Evolutionary conservation across 2,797 vertebrate genomes (phyloP), one percentile per base, ranked within the genome.

Genomic region (Crenichthys baileyi): DNA sequence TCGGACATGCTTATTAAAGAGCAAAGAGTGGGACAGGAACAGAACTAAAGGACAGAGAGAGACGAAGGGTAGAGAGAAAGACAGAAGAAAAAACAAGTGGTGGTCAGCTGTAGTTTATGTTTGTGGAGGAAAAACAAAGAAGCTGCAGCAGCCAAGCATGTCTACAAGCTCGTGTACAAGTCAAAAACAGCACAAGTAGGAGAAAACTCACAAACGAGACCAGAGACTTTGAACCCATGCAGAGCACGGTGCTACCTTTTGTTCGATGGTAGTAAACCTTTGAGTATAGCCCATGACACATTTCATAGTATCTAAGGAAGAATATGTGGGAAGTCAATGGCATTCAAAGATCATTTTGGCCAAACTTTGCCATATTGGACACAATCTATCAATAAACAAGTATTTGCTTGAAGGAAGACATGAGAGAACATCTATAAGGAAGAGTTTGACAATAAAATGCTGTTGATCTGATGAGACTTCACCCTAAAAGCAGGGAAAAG

Each of bases 211-310:
- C 96, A 96, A 93, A 94, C 95, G 92, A 96, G 94, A 95, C 13
- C 93, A 95, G 90, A 94, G 93, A 96, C 92, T 95, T 93, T 91
- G 90, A 93, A 93, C 93, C 96, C 97, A 97, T 97, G 97, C 96
- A 97, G 96, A 96, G 95, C 95, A 90, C 88, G 88, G 92, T 48
- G 88, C 96, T 95, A 95, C 95, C 95, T 96, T 90, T 87, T 85
- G 88, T 92, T 96, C 93, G 97, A 97, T 94, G 96, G 96, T 95
- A 97, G 97, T 97, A 99, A 98, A 98, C 97, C 96, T 98, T 98
- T 97, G 97, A 99, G 98, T 98, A 99, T 98, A 99, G 97, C 97
- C 97, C 96, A 97, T 97, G 96, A 93, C 96, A 96, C 95, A 95
- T 94, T 92, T 95, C 94, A 96, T 94, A 95, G 94, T 95, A 95